Conservation (phyloP, 2,888 invertebrate species). For the Andrena bicolor region DNA sequence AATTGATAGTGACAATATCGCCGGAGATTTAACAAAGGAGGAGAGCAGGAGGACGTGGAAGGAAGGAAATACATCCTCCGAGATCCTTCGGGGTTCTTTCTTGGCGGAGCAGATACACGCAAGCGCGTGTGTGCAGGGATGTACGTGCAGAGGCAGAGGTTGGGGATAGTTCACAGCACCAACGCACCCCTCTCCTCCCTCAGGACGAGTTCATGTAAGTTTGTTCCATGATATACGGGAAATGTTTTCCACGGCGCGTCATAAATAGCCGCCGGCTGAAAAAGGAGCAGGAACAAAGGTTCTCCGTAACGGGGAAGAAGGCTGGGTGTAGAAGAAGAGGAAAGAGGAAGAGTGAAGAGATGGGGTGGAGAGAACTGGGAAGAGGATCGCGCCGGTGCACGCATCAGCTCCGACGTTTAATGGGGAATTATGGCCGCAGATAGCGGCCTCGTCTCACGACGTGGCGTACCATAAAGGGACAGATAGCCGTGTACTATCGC, state of each 20-base stretch:
- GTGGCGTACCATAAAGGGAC: constrained; percentile 55
- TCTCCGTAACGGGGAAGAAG: constrained; percentile 33
- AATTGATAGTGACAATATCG: constrained; percentile 63
- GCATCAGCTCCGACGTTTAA: constrained; percentile 75
- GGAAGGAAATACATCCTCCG: constrained; percentile 50
- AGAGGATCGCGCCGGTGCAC: constrained; percentile 41
- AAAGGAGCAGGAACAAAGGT: constrained; percentile 48
- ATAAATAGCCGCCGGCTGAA: constrained; percentile 76
- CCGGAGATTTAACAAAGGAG: constrained; percentile 52
- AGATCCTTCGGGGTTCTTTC: constrained; percentile 36
- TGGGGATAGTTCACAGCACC: constrained; percentile 29
- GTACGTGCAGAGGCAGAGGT: constrained; percentile 1
- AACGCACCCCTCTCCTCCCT: constrained; percentile 34
- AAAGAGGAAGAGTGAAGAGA: constrained; percentile 14
- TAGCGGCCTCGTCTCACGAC: constrained; percentile 59
- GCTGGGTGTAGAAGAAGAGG: constrained; percentile 43
- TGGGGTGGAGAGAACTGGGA: background rate
- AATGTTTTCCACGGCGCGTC: constrained; percentile 80
- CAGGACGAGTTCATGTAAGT: constrained; percentile 78
- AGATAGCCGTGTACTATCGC: constrained; percentile 57
- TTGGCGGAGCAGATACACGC: constrained; percentile 26
- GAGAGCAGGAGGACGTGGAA: background rate
- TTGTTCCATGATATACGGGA: constrained; percentile 79
- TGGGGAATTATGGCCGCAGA: constrained; percentile 79
- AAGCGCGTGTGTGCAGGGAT: background rate